These are phyloP conservation scores for Pristiophorus japonicus DNA, from an alignment of 2,113 vertebrate genomes.

Conservation along the genomic window DNA sequence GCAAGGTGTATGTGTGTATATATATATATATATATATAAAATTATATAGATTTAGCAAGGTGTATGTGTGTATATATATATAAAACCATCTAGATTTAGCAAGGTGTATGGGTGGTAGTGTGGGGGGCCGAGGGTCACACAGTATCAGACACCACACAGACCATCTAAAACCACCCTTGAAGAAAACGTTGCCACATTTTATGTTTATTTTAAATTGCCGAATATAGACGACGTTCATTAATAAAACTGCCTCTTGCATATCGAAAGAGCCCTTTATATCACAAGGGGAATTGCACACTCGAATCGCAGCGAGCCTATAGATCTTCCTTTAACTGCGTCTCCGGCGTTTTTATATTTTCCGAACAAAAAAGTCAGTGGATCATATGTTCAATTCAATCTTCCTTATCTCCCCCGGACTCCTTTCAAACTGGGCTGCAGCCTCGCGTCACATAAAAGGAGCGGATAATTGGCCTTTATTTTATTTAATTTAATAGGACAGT, in stretches of 20 bases:
- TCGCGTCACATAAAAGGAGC: constrained; percentile 65
- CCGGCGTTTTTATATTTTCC: constrained; percentile 61
- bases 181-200: neutral
- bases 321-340: constrained; percentile 54
- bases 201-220: constrained; percentile 17
- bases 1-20: neutral
- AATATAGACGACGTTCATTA: neutral
- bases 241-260: constrained; percentile 15
- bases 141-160: neutral
- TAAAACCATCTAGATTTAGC: too few relatives aligned
- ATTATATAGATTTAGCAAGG: too few relatives aligned
- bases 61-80: too few relatives aligned
- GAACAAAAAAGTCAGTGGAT: constrained; percentile 50
- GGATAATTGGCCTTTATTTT: constrained; percentile 80
- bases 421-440: constrained; percentile 61
- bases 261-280: constrained; percentile 20
- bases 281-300: neutral
- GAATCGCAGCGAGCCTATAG: constrained; percentile 43
- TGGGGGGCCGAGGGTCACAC: too few relatives aligned
- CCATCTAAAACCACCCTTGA: neutral
- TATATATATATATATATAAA: neutral
- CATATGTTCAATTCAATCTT: constrained; percentile 64
- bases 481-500: constrained; percentile 79
- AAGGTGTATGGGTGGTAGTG: too few relatives aligned
- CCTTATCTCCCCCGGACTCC: constrained; percentile 74